A percentile compares a stretch with the other conserved stretches of the same genome.
Conservation (phyloP, 2,888 invertebrate genomes). For the Parnassius apollo region DNA sequence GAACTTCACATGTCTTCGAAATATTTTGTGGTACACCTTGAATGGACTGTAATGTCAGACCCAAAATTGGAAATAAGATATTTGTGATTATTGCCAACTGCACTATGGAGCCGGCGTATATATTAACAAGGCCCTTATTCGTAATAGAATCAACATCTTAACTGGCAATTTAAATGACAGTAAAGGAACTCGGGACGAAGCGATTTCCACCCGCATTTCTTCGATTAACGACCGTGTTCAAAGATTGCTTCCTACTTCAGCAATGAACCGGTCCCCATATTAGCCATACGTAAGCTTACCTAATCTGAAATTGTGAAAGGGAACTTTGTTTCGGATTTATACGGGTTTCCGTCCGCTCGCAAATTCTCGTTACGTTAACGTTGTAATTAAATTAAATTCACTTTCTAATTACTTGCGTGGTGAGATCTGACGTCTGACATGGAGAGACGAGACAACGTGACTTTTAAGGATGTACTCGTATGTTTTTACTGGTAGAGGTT, state of each 20-base stretch:
- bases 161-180: conserved; percentile 1
- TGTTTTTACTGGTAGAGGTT: not conserved
- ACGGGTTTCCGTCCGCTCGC: conserved; percentile 14
- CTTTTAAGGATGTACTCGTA: conserved; percentile 8
- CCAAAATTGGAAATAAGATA: no score
- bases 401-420: conserved; percentile 17
- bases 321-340: conserved; percentile 8
- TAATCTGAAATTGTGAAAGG: conserved; percentile 25
- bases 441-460: not conserved
- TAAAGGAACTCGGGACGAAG: conserved; percentile 13
- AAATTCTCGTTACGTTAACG: conserved; percentile 12
- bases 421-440: not conserved
- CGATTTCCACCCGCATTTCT: conserved; percentile 25
- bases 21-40: no score
- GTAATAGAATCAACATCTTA: no score
- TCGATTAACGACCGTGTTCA: conserved; percentile 11
- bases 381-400: conserved; percentile 18
- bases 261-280: conserved; percentile 6
- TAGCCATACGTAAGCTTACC: conserved; percentile 15
- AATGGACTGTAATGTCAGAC: no score
- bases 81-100: no score
- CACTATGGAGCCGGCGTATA: not conserved
- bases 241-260: conserved; percentile 17
- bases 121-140: no score
- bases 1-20: no score